Evolutionary conservation across 2,113 vertebrate genomes (phyloP), one percentile per base, ranked within the genome.

Genomic region (Entomyzon cyanotis): DNA sequence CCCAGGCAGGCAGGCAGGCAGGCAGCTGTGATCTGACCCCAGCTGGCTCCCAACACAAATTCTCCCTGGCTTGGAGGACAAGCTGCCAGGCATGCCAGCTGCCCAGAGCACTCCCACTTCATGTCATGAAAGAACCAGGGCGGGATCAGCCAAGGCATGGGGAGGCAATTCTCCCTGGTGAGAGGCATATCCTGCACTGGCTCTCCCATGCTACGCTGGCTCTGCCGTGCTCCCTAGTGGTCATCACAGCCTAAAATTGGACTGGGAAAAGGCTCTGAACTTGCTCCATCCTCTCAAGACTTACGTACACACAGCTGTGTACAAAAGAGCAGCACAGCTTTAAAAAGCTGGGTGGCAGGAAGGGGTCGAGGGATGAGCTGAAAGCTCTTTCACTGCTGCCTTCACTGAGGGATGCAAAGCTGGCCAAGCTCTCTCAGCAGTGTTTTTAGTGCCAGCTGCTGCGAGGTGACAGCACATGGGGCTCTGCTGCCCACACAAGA

Each of bases 191-290:
- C 14, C 70, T 10, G 56, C 81, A 23, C 31, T 53, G 75, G 74
- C 91, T 96, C 94, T 96, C 62, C 86, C 69, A 21, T 4, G 62
- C 82, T 37, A 56, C 2, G 11, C 70, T 70, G 92, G 95, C 95
- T 97, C 97, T 97, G 90, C 84, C 89, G 24, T 62, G 96, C 97
- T 96, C 95, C 94, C 97, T 97, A 81, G 97, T 88, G 97, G 96
- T 94, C 83, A 86, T 39, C 87, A 65, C 20, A 60, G 37, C 88
- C 81, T 46, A 41, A 46, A 84, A 89, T 10, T 39, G 58, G 69
- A 59, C 31, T 30, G 41, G 44, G 55, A 20, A 50, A 74, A 63
- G 24, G 47, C 52, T 77, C 87, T 62, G 60, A 39, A 88, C 88
- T 83, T 52, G 19, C 53, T 73, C 42, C 0, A 9, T 10, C 24